A percentile compares a stretch with the other conserved stretches of the same genome.
Evolutionary conservation across 2,113 vertebrate species (phyloP).

Genomic region (Pithys albifrons): DNA sequence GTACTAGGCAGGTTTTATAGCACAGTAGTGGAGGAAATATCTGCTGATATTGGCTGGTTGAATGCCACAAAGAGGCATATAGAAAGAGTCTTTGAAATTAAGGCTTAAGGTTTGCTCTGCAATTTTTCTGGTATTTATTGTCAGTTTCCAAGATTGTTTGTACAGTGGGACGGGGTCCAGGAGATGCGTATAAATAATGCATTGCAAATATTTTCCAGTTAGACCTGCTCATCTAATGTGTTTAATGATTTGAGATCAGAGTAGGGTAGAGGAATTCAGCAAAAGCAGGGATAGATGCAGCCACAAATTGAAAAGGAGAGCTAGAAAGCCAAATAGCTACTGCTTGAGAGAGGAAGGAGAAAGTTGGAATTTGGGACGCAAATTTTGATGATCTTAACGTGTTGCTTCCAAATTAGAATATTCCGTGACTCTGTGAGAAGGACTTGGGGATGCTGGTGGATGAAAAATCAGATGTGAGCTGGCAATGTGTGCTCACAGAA

Average conservation of each 20-base stretch:
- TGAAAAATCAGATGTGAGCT: not conserved
- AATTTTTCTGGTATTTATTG: not conserved
- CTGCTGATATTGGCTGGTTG: not conserved
- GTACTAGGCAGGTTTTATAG: not conserved
- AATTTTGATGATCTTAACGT: not conserved
- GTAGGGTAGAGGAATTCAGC: not conserved
- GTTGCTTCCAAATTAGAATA: not conserved
- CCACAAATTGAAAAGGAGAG: not conserved
- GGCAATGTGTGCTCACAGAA: not conserved
- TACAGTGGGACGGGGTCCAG: not conserved
- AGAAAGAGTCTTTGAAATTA: not conserved
- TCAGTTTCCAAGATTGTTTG: not conserved
- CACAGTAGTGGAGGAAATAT: not conserved
- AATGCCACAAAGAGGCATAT: not conserved
- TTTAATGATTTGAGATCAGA: not conserved
- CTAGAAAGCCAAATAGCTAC: not conserved
- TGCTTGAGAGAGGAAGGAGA: not conserved
- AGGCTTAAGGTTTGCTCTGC: not conserved
- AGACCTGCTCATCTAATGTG: not conserved
- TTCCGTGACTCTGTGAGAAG: not conserved
- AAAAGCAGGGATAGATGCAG: not conserved
- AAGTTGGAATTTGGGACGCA: fast-evolving
- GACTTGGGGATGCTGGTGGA: not conserved
- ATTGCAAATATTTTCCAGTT: not conserved
- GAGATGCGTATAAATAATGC: not conserved